Conservation (phyloP, 2,888 invertebrate species). For the Onthophagus sagittarius region DNA sequence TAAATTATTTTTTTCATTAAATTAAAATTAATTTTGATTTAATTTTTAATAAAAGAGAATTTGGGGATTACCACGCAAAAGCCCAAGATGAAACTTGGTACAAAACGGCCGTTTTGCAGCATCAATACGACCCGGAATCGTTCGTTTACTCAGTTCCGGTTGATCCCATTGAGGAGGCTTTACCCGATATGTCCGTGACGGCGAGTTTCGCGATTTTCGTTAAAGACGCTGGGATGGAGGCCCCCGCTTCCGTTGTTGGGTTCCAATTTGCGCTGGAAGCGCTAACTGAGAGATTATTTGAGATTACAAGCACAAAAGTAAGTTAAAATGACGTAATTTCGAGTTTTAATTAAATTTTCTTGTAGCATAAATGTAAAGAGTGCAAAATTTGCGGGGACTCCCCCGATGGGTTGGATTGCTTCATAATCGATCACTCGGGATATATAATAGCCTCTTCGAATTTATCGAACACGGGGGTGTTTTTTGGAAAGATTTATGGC, state of each 20-base stretch:
- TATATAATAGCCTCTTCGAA: constrained; percentile 75
- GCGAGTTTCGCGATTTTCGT: constrained; percentile 82
- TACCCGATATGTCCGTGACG: constrained; percentile 65
- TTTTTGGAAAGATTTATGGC: constrained; percentile 80
- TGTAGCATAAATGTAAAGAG: constrained; percentile 42
- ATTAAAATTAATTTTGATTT: constrained; percentile 3
- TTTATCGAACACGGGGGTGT: constrained; percentile 68
- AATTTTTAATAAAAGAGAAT: constrained; percentile 50
- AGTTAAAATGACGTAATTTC: constrained; percentile 8
- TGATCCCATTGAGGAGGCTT: constrained; percentile 38
- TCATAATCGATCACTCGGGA: constrained; percentile 88
- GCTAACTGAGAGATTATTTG: constrained; percentile 66
- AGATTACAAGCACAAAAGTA: constrained; percentile 53
- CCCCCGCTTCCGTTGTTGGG: constrained; percentile 86
- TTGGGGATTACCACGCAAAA: constrained; percentile 70
- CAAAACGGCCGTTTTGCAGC: constrained; percentile 82
- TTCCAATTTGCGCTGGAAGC: constrained; percentile 74
- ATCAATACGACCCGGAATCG: constrained; percentile 70
- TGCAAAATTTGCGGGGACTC: constrained; percentile 60
- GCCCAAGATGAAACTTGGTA: constrained; percentile 91
- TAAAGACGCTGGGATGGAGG: constrained; percentile 68
- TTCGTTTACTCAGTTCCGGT: constrained; percentile 76
- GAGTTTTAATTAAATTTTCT: neutral
- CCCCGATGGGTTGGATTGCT: constrained; percentile 61
- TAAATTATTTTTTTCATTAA: neutral